Conservation (phyloP, 2,797 vertebrate genomes). For the Cirrhinus mrigala region DNA sequence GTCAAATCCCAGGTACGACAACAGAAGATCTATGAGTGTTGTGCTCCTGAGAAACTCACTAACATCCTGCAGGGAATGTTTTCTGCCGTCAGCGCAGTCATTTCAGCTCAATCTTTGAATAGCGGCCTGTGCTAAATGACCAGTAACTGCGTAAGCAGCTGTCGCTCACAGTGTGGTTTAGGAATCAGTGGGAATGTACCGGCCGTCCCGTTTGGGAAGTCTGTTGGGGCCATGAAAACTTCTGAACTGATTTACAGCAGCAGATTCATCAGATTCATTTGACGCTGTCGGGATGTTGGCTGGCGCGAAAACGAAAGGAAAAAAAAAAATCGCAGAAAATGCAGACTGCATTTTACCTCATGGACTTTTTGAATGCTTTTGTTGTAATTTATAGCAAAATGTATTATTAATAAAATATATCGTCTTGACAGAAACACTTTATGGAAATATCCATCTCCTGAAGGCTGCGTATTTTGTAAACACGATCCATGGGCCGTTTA, state of each 20-base stretch:
- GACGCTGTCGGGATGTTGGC: constrained; percentile 65
- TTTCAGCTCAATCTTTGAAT: not conserved
- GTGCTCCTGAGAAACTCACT: not conserved
- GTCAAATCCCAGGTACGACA: constrained; percentile 20
- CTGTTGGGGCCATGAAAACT: constrained; percentile 65
- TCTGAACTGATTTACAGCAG: constrained; percentile 72
- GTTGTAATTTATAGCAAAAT: constrained; percentile 19
- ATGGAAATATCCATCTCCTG: constrained; percentile 16
- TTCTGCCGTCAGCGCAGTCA: not conserved
- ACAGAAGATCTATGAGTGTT: constrained; percentile 9
- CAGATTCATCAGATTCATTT: constrained; percentile 67
- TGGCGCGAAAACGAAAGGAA: constrained; percentile 42
- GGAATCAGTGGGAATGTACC: constrained; percentile 37
- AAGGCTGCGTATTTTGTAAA: constrained; percentile 28
- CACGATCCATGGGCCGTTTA: not conserved
- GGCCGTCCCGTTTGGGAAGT: not conserved
- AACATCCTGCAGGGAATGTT: not conserved
- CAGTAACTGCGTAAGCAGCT: constrained; percentile 39
- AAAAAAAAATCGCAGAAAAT: not conserved
- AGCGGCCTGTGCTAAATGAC: not conserved
- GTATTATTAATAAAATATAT: constrained; percentile 11
- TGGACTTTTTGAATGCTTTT: not conserved
- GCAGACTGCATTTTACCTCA: not conserved
- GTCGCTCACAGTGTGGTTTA: constrained; percentile 50
- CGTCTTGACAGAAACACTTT: constrained; percentile 24